phyloP scores from a whole-genome alignment of 2,113 vertebrate genomes.

The Rhinichthys klamathensis region DNA sequence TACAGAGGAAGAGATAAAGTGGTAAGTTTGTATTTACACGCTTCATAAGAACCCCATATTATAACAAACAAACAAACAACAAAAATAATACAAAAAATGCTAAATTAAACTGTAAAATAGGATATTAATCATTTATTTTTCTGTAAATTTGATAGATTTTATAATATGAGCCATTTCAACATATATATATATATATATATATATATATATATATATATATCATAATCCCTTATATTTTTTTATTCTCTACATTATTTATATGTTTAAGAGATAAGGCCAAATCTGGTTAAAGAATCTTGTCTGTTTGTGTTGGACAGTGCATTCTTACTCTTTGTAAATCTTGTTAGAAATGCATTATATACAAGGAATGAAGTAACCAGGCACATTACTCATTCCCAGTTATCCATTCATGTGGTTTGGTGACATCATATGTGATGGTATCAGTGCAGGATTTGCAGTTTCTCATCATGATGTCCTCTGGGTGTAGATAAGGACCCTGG shows the following conservation, averaged over 20 bases:
- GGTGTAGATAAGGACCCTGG: slow-evolving; percentile 81
- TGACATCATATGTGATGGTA: not conserved
- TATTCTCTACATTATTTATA: too few species aligned
- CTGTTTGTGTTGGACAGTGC: not conserved
- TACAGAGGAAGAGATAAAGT: slow-evolving; percentile 89
- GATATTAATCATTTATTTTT: not conserved
- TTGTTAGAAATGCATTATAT: not conserved
- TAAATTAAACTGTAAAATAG: not conserved
- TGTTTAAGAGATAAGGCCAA: too few species aligned
- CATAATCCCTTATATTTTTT: too few species aligned
- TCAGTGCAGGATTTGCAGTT: not conserved
- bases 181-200: too few species aligned
- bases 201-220: too few species aligned
- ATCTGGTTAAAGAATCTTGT: not conserved
- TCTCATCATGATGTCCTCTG: not conserved
- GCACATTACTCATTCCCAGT: not conserved
- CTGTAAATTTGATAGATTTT: not conserved
- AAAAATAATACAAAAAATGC: not conserved
- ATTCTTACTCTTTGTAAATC: not conserved
- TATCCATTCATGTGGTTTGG: not conserved
- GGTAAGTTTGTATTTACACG: slow-evolving; percentile 74
- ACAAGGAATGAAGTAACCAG: not conserved
- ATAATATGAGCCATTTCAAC: not conserved
- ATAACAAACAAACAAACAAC: not conserved
- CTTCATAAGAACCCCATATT: not conserved